Evolutionary conservation across 1,140 invertebrate species (phyloP).

Genomic region (Choristoneura fumiferana): DNA sequence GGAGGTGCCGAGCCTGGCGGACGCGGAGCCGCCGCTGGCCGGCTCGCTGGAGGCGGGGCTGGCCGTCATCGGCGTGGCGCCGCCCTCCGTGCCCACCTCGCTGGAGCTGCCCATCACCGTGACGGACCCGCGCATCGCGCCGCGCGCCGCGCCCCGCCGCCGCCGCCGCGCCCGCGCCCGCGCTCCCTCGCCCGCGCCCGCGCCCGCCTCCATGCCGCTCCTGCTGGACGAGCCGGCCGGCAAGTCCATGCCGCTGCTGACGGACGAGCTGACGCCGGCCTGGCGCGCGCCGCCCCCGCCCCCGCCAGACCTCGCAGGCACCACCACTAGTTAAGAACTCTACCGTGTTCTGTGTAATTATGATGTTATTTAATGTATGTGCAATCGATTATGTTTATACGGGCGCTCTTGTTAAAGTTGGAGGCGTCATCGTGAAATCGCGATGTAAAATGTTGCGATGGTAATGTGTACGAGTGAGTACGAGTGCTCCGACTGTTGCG

Average conservation of each 20-base stretch:
- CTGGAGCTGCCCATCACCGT: conserved; percentile 85
- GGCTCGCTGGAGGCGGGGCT: conserved; percentile 78
- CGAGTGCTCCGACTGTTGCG: background rate
- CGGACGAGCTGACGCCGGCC: conserved; percentile 57
- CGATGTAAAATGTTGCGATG: conserved; percentile 16
- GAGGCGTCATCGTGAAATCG: conserved; percentile 3
- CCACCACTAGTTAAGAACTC: too few relatives aligned
- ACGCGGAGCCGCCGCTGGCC: conserved; percentile 61
- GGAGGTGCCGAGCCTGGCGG: conserved; percentile 83
- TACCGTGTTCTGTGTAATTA: conserved; percentile 15
- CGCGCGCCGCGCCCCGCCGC: conserved; percentile 60
- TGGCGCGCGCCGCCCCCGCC: conserved; percentile 37
- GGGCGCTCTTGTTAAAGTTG: conserved; percentile 17
- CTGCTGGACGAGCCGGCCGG: conserved; percentile 59
- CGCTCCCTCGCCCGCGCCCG: conserved; percentile 35
- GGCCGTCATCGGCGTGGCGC: conserved; percentile 78
- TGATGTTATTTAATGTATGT: conserved; percentile 36
- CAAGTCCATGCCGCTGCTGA: conserved; percentile 69
- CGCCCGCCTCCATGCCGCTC: conserved; percentile 63
- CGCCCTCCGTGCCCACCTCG: conserved; percentile 79
- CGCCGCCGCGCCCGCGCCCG: conserved; percentile 40
- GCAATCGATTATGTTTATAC: conserved; percentile 53
- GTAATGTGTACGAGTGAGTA: conserved; percentile 25
- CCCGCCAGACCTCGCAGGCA: too few relatives aligned
- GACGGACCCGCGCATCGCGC: conserved; percentile 82